These are phyloP conservation scores for Mus spretus DNA, from an alignment of 2,797 vertebrate genomes.

Conservation along the genomic window DNA sequence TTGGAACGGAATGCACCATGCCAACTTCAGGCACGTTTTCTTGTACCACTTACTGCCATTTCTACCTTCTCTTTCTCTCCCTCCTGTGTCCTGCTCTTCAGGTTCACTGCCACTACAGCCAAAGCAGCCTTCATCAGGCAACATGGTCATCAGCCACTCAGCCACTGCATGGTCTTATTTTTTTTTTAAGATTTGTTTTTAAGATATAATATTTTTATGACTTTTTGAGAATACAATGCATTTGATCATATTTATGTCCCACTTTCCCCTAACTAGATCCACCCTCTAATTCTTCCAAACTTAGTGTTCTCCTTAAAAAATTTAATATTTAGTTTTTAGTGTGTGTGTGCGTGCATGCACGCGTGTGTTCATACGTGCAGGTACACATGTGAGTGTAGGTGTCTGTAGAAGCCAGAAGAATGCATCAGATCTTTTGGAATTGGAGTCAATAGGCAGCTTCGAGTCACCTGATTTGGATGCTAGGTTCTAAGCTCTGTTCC, in stretches of 20 bases:
- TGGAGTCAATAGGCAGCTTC: not conserved
- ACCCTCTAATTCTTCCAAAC: not conserved
- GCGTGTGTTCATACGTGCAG: no score
- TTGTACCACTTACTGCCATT: not conserved
- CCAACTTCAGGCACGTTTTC: not conserved
- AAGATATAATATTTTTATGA: not conserved
- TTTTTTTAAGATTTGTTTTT: not conserved
- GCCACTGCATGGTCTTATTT: not conserved
- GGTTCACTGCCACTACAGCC: not conserved
- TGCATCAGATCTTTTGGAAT: not conserved
- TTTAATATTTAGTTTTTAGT: not conserved
- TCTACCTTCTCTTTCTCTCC: not conserved
- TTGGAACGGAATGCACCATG: not conserved
- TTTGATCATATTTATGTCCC: not conserved
- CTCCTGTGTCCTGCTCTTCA: not conserved
- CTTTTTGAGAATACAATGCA: not conserved
- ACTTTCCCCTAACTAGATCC: not conserved
- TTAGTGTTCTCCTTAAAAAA: not conserved
- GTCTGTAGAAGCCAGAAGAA: not conserved
- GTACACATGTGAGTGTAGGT: no score
- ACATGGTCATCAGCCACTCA: not conserved
- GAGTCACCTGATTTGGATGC: not conserved
- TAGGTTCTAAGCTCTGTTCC: not conserved
- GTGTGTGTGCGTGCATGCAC: no score
- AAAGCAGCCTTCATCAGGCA: not conserved